phyloP scores from a whole-genome alignment of 1,140 invertebrate species.

The Eumeta japonica region DNA sequence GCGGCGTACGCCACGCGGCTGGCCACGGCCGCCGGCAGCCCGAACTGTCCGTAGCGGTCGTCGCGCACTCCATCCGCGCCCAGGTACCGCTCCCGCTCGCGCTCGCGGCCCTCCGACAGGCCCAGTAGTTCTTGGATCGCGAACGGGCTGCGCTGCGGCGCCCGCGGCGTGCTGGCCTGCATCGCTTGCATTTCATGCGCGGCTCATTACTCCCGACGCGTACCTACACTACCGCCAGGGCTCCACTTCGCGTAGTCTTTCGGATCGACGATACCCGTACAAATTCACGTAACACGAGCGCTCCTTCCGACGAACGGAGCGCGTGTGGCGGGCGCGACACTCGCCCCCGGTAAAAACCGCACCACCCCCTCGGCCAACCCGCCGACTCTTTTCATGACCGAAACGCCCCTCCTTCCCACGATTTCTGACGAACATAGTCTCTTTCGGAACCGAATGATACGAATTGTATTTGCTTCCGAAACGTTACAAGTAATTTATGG shows the following conservation, averaged over 20 bases:
- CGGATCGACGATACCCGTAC: conserved; percentile 5
- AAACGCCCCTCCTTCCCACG: too few species aligned
- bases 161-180: conserved; percentile 38
- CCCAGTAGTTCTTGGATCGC: conserved; percentile 89
- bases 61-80: conserved; percentile 39
- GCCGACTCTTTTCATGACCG: not conserved
- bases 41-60: conserved; percentile 52
- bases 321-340: conserved; percentile 36
- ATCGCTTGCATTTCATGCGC: conserved; percentile 53
- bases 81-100: conserved; percentile 30
- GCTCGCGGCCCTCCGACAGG: conserved; percentile 57
- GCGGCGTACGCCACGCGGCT: conserved; percentile 72
- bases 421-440: too few species aligned
- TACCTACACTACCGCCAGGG: conserved; percentile 12
- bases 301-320: conserved; percentile 37
- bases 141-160: conserved; percentile 84
- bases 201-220: conserved; percentile 8
- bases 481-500: too few species aligned
- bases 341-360: conserved; percentile 25
- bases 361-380: conserved; percentile 19
- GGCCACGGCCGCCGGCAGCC: conserved; percentile 63
- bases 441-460: too few species aligned
- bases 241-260: conserved; percentile 1
- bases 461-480: too few species aligned
- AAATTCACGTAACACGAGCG: conserved; percentile 27